phyloP scores from a whole-genome alignment of 2,113 vertebrate species.

The Scartelaos histophorus region DNA sequence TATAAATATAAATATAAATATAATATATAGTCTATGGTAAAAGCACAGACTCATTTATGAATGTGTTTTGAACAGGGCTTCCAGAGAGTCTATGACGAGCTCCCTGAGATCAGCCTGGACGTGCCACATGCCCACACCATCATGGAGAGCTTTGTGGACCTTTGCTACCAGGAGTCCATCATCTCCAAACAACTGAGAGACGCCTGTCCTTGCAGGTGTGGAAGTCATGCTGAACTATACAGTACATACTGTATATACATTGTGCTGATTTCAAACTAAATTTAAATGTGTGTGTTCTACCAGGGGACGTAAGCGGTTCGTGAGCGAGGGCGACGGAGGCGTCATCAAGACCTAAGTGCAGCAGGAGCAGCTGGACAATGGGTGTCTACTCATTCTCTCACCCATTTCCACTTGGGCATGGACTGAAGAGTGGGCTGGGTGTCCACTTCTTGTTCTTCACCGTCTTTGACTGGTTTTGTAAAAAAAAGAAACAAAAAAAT shows the following conservation, averaged over 20 bases:
- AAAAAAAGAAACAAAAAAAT: slow-evolving; percentile 46
- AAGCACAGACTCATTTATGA: not conserved
- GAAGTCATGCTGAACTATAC: not conserved
- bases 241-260: too few species aligned
- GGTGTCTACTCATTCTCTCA: slow-evolving; percentile 38
- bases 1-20: too few species aligned
- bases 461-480: slow-evolving; percentile 44
- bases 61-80: slow-evolving; percentile 74
- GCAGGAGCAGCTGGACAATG: not conserved
- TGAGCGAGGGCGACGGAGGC: slow-evolving; percentile 86
- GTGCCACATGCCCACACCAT: slow-evolving; percentile 82
- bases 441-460: slow-evolving; percentile 41
- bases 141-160: slow-evolving; percentile 85
- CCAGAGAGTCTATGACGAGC: slow-evolving; percentile 82
- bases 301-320: slow-evolving; percentile 87
- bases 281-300: slow-evolving; percentile 24
- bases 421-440: slow-evolving; percentile 24
- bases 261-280: not conserved
- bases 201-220: slow-evolving; percentile 81
- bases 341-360: slow-evolving; percentile 76
- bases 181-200: slow-evolving; percentile 85
- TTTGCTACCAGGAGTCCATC: slow-evolving; percentile 80
- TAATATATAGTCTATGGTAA: not conserved
- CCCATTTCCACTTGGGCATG: slow-evolving; percentile 41
- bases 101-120: slow-evolving; percentile 84